Percentiles rank a stretch among this genome's conserved stretches.
These are phyloP conservation scores for Phasianus colchicus DNA, from an alignment of 2,113 vertebrate genomes.

Conservation along the genomic window DNA sequence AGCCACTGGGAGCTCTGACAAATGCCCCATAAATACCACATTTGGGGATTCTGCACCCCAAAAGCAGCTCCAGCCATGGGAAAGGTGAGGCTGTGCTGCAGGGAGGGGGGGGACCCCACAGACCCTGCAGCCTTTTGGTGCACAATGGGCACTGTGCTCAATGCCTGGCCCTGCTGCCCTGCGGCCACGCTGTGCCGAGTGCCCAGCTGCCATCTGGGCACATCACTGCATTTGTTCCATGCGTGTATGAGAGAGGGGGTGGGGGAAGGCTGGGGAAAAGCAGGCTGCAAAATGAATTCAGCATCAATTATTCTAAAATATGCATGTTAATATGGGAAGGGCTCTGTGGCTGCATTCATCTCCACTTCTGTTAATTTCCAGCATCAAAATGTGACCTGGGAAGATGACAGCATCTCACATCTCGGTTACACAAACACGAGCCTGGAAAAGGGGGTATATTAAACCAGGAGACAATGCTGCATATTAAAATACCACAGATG, in stretches of 20 bases:
- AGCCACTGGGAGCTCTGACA: no score
- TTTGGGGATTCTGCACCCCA: neutral
- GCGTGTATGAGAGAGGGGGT: slow-evolving; percentile 6
- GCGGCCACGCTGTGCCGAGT: slow-evolving; percentile 8
- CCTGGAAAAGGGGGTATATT: slow-evolving; percentile 22
- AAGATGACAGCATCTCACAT: slow-evolving; percentile 52
- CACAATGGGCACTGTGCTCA: neutral
- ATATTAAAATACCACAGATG: slow-evolving; percentile 66
- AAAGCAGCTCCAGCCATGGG: neutral
- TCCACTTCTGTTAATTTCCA: slow-evolving; percentile 20
- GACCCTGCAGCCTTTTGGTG: neutral
- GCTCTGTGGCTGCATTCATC: slow-evolving; percentile 48
- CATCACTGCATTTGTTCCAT: slow-evolving; percentile 25
- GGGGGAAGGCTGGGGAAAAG: slow-evolving; percentile 51
- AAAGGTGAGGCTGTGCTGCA: neutral
- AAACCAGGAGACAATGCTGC: slow-evolving; percentile 62
- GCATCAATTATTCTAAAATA: slow-evolving; percentile 73
- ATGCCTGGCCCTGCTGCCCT: neutral
- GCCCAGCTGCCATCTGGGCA: slow-evolving; percentile 66
- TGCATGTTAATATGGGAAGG: slow-evolving; percentile 61
- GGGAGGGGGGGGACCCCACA: neutral
- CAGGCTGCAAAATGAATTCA: slow-evolving; percentile 59
- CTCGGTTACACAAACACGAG: slow-evolving; percentile 44
- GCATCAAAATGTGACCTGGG: slow-evolving; percentile 50
- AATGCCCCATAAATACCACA: no score